Evolutionary conservation across 2,888 invertebrate species (phyloP).

Genomic region (Pristionchus entomophagus): DNA sequence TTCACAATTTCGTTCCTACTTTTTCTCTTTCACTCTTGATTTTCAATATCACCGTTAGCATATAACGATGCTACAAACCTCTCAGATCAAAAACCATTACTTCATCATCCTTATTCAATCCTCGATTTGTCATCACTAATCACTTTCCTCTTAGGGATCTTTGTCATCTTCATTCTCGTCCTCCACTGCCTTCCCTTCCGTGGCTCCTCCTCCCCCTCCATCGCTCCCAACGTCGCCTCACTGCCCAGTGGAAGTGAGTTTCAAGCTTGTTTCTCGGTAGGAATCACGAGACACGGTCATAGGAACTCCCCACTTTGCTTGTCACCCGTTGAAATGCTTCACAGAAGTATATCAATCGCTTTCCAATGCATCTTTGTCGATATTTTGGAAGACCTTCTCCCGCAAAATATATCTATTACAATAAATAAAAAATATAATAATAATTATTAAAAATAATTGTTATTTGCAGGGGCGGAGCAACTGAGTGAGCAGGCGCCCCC

Average conservation of each 20-base stretch:
- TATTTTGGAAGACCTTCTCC: not conserved
- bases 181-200: not conserved
- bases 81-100: not conserved
- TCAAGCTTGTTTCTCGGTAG: not conserved
- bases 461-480: too few species aligned
- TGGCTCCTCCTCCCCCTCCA: not conserved
- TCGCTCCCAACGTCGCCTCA: not conserved
- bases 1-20: not conserved
- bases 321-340: not conserved
- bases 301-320: not conserved
- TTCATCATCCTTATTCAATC: not conserved
- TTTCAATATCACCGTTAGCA: not conserved
- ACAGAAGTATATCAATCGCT: not conserved
- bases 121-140: not conserved
- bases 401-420: not conserved
- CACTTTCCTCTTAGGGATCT: not conserved
- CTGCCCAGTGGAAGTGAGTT: slow-evolving; percentile 4
- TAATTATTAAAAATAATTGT: not conserved
- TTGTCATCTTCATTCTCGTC: slow-evolving; percentile 1
- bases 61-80: not conserved
- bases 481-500: too few species aligned
- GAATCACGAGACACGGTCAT: too few species aligned
- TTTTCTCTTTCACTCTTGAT: not conserved
- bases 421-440: not conserved
- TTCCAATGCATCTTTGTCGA: not conserved